A percentile compares a stretch with the other conserved stretches of the same genome.
Evolutionary conservation across 2,113 vertebrate genomes (phyloP).

Genomic region (Propithecus coquereli): DNA sequence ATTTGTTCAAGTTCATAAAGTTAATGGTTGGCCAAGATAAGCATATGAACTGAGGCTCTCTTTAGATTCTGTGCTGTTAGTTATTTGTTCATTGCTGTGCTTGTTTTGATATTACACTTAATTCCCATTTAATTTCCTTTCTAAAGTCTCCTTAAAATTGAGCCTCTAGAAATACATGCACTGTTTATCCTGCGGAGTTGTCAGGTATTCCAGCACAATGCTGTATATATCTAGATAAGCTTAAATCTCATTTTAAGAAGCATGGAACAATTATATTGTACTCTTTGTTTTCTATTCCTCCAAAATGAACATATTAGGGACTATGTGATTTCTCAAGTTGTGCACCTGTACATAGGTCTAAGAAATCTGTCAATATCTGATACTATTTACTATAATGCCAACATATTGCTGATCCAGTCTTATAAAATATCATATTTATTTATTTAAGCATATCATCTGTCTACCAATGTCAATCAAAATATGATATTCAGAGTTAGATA

Average conservation of each 20-base stretch:
- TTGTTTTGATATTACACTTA: background rate
- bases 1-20: background rate
- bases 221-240: background rate
- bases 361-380: background rate
- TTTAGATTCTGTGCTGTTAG: background rate
- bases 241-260: background rate
- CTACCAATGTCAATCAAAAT: background rate
- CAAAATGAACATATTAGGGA: background rate
- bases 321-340: background rate
- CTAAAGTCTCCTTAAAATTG: background rate
- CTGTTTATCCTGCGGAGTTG: background rate
- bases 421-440: background rate
- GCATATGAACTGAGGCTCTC: background rate
- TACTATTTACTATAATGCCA: background rate
- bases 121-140: background rate
- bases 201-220: background rate
- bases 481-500: background rate
- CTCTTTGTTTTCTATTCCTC: background rate
- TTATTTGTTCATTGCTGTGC: background rate
- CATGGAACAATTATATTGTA: background rate
- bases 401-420: background rate
- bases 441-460: background rate
- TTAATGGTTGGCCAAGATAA: background rate
- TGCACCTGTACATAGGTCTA: background rate
- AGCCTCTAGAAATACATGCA: background rate